Base-by-base conservation (phyloP, 2,797 vertebrate genomes). In the Tympanoctomys barrerae region DNA sequence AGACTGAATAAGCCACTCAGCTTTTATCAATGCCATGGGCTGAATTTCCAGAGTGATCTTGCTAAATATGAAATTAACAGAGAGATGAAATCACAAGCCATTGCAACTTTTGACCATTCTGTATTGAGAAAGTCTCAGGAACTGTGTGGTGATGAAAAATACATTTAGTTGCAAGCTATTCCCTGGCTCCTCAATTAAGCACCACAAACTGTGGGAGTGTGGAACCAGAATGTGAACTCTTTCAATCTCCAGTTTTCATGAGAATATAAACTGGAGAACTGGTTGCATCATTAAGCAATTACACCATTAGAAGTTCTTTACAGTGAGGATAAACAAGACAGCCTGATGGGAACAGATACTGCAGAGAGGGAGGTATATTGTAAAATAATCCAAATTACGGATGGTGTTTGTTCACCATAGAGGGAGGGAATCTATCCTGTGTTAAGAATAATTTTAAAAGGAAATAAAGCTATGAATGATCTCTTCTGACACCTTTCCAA, bases 41-140 rank as follows among this genome's bases (percentile, higher is more conserved):
- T 90, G 59, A 5, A 80, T 88, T 96, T 91, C 68, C 49, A 93
- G n/a, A 85, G 18, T 75, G 18, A 21, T 90, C 77, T 70, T 66
- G 14, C 46, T 88, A 92, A 94, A 85, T 22, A 22, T 71, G 36
- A 93, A 89, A 95, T 94, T 83, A 95, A 95, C 19, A 77, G 42
- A 11, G 87, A 2, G 19, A 52, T 33, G 26, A 24, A 89, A 90
- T 94, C 59, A 66, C 13, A 12, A 95, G 24, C 26, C 36, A 12
- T 22, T 87, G 8, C 57, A 73, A 52, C 22, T 39, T 73, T 62
- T n/a, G 11, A 33, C 12, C 49, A 42, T 31, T 59, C 33, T 9
- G 11, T 54, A 33, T 77, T 92, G 36, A 85, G 39, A 52, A 87
- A 70, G 21, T 83, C 42, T 90, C 78, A n/a, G 52, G n/a, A 73